phyloP scores from a whole-genome alignment of 2,888 invertebrate genomes.

The Tridacna crocea region DNA sequence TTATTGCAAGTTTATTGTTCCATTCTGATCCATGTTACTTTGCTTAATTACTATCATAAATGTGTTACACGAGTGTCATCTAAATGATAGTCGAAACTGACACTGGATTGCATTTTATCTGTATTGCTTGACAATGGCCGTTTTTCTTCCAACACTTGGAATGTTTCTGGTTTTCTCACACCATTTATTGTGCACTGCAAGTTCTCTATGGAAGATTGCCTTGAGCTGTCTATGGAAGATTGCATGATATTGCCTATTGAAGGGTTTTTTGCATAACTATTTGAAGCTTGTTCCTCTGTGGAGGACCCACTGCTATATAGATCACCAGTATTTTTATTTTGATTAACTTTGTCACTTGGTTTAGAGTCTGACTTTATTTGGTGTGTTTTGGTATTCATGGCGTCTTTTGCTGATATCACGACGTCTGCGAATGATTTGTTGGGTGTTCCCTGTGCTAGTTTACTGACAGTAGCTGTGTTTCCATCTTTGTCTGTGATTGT shows the following conservation, averaged over 20 bases:
- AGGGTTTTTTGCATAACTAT: conserved; percentile 6
- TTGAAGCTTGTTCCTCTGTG: background rate
- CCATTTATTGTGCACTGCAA: conserved; percentile 1
- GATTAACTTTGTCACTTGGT: background rate
- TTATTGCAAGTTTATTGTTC: no score
- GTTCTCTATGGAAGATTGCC: conserved; percentile 9
- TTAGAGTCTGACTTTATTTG: background rate
- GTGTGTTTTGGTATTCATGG: background rate
- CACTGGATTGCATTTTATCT: background rate
- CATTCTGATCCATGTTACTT: no score
- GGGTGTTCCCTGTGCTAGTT: background rate
- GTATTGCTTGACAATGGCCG: background rate
- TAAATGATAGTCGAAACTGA: background rate
- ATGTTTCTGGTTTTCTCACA: conserved; percentile 3
- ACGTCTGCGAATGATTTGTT: background rate
- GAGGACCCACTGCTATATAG: conserved; percentile 4
- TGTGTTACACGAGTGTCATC: conserved; percentile 11
- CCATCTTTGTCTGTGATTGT: background rate
- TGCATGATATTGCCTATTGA: background rate
- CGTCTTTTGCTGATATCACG: background rate
- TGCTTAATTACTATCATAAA: background rate
- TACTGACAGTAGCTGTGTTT: background rate
- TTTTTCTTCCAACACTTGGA: background rate
- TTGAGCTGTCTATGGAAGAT: conserved; percentile 9
- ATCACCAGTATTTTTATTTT: background rate